A percentile compares a stretch with the other conserved stretches of the same genome.
These are phyloP conservation scores for Limnephilus auricula DNA, from an alignment of 2,888 invertebrate genomes.

Conservation along the genomic window DNA sequence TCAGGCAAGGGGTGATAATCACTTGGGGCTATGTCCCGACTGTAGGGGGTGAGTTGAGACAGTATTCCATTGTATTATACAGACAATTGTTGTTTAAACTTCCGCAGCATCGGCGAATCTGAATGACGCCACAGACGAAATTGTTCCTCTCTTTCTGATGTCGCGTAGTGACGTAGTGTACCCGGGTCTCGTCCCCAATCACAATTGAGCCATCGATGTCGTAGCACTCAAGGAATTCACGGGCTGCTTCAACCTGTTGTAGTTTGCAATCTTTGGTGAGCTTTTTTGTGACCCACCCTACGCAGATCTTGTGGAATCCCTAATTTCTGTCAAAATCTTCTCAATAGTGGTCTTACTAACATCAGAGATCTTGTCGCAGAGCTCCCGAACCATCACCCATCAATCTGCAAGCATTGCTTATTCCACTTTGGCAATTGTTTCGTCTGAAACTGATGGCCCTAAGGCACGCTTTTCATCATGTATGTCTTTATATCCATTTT, in stretches of 20 bases:
- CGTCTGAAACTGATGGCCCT: slow-evolving; percentile 11
- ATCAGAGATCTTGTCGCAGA: slow-evolving; percentile 28
- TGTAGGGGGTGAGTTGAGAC: background rate
- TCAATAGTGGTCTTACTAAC: background rate
- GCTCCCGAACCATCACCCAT: slow-evolving; percentile 19
- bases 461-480: slow-evolving; percentile 23
- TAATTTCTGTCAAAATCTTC: background rate
- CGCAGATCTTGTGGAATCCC: too few relatives aligned
- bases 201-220: too few relatives aligned
- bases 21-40: background rate
- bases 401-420: slow-evolving; percentile 9
- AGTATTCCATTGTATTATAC: background rate
- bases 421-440: background rate
- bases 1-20: too few relatives aligned
- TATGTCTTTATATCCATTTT: slow-evolving; percentile 37
- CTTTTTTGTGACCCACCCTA: too few relatives aligned
- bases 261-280: too few relatives aligned
- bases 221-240: too few relatives aligned
- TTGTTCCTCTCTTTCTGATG: too few relatives aligned
- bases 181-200: too few relatives aligned
- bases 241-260: too few relatives aligned
- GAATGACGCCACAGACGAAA: too few relatives aligned
- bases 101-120: too few relatives aligned
- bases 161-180: too few relatives aligned
- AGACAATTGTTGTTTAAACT: background rate